Conservation (phyloP, 2,113 vertebrate species). For the Pungitius pungitius region DNA sequence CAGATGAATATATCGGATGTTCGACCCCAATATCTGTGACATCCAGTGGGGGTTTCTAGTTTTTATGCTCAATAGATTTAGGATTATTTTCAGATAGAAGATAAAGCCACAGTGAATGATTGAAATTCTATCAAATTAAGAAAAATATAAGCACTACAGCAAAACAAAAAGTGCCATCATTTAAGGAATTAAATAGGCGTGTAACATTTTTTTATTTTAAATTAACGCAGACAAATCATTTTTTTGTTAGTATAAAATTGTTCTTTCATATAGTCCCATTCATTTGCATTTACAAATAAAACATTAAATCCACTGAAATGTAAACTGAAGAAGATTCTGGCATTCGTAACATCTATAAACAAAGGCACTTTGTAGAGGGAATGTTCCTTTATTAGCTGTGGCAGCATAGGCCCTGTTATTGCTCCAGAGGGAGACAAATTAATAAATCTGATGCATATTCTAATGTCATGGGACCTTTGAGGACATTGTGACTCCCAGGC, state of each 20-base stretch:
- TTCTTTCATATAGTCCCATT: neutral
- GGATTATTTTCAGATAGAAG: too few species aligned
- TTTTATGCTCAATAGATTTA: neutral
- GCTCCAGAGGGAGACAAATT: slow-evolving; percentile 36
- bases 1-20: neutral
- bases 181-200: neutral
- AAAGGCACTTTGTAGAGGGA: slow-evolving; percentile 6
- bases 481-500: slow-evolving; percentile 23
- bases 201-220: neutral
- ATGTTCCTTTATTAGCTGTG: slow-evolving; percentile 14
- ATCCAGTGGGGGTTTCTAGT: neutral
- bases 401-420: slow-evolving; percentile 21
- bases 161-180: neutral
- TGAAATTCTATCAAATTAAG: neutral
- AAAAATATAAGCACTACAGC: neutral
- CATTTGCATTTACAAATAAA: neutral
- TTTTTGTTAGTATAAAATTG: neutral
- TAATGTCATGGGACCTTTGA: slow-evolving; percentile 11
- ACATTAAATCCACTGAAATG: neutral
- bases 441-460: slow-evolving; percentile 28
- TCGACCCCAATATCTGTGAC: neutral
- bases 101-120: neutral
- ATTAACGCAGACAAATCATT: neutral
- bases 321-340: neutral
- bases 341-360: neutral